Conservation (phyloP, 1,140 invertebrate genomes). For the Phymastichus coffea region DNA sequence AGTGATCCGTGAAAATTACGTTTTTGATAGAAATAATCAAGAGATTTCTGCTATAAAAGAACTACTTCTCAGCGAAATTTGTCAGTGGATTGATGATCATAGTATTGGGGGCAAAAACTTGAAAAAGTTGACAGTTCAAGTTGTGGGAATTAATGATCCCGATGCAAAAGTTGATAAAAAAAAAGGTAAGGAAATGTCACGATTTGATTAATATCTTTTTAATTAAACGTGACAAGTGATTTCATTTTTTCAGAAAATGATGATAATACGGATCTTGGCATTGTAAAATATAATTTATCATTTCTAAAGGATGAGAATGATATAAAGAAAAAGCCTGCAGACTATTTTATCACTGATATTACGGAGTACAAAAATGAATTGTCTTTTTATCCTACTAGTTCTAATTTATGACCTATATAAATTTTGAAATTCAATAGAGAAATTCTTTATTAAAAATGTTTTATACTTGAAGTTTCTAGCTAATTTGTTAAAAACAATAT, state of each 20-base stretch:
- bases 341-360: conserved; percentile 31
- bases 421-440: too few relatives aligned
- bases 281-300: conserved; percentile 31
- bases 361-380: conserved; percentile 34
- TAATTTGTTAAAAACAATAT: too few relatives aligned
- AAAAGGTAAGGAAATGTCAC: background rate
- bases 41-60: conserved; percentile 57
- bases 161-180: conserved; percentile 15
- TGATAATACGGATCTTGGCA: background rate
- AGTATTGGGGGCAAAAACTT: conserved; percentile 60
- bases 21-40: conserved; percentile 66
- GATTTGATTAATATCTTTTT: background rate
- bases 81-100: conserved; percentile 62
- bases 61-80: conserved; percentile 58
- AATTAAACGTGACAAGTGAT: background rate
- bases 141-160: conserved; percentile 35
- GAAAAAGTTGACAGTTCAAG: conserved; percentile 69
- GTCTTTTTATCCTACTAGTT: background rate
- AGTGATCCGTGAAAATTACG: conserved; percentile 64
- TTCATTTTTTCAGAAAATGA: conserved; percentile 5
- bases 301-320: conserved; percentile 26
- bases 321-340: background rate
- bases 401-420: background rate
- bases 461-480: too few relatives aligned
- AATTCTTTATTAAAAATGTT: too few relatives aligned